Percentiles rank a stretch among this genome's conserved stretches.
Conservation (phyloP, 2,888 invertebrate species). For the Mythimna loreyi region DNA sequence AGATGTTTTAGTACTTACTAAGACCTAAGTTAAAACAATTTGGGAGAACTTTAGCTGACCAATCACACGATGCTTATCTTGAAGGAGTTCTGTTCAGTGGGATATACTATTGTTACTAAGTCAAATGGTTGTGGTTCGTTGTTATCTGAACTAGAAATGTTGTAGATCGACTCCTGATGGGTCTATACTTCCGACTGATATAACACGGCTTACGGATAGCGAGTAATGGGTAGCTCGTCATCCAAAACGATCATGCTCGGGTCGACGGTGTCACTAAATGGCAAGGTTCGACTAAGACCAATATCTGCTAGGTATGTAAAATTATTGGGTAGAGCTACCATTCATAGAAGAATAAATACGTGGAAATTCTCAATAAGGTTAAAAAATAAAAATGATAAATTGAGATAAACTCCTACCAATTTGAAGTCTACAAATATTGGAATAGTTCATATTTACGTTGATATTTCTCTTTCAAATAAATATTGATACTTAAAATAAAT, state of each 20-base stretch:
- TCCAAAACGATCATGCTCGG: too few species aligned
- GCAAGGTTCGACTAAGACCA: too few species aligned
- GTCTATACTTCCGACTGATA: too few species aligned
- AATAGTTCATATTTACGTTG: neutral
- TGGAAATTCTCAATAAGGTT: too few species aligned
- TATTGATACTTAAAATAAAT: neutral
- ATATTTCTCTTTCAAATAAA: neutral
- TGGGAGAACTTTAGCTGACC: neutral
- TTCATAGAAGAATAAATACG: too few species aligned
- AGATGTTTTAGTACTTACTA: neutral
- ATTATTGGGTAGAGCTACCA: too few species aligned
- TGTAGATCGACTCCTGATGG: too few species aligned
- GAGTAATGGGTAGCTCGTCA: too few species aligned
- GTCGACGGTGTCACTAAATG: too few species aligned
- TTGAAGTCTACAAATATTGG: neutral
- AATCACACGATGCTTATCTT: neutral
- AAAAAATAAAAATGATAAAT: neutral
- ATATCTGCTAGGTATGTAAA: too few species aligned
- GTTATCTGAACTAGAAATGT: neutral
- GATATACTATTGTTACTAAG: neutral
- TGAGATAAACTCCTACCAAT: neutral
- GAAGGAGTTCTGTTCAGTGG: neutral
- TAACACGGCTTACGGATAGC: too few species aligned
- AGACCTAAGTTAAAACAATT: slow-evolving; percentile 4
- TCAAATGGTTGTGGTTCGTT: neutral